phyloP scores from a whole-genome alignment of 2,797 vertebrate species.

The Sebastes steindachneri region DNA sequence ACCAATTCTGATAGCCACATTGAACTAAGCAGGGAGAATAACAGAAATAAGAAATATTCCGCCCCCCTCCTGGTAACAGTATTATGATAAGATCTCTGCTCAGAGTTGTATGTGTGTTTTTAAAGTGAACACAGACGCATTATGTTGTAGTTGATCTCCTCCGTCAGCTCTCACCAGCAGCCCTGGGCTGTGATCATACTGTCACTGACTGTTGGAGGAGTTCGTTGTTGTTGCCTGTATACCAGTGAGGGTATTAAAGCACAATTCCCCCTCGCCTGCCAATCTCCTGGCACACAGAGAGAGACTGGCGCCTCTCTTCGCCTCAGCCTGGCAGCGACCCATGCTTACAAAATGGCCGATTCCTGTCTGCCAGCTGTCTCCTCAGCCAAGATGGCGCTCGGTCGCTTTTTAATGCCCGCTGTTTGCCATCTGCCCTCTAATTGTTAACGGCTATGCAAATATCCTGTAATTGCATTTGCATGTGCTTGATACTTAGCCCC shows the following conservation, averaged over 20 bases:
- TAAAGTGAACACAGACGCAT: slow-evolving; percentile 30
- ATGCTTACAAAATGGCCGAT: slow-evolving; percentile 86
- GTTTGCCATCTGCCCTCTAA: slow-evolving; percentile 82
- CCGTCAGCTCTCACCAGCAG: slow-evolving; percentile 52
- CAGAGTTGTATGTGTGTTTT: slow-evolving; percentile 35
- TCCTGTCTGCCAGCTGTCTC: slow-evolving; percentile 83
- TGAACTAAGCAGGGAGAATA: not conserved
- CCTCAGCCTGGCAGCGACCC: slow-evolving; percentile 79
- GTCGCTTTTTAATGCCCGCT: slow-evolving; percentile 73
- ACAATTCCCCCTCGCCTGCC: slow-evolving; percentile 63
- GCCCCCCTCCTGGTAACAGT: not conserved
- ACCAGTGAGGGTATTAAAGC: slow-evolving; percentile 69
- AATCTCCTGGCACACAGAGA: slow-evolving; percentile 74
- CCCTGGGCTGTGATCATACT: slow-evolving; percentile 63
- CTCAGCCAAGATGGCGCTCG: slow-evolving; percentile 83
- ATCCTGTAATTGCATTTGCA: slow-evolving; percentile 83
- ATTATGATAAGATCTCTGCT: slow-evolving; percentile 31
- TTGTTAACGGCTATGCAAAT: slow-evolving; percentile 85
- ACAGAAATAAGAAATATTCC: not conserved
- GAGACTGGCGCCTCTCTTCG: slow-evolving; percentile 65
- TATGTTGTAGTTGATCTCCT: slow-evolving; percentile 56
- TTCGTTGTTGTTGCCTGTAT: slow-evolving; percentile 67
- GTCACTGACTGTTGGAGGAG: slow-evolving; percentile 59
- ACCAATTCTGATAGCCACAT: not conserved
- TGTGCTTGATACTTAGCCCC: slow-evolving; percentile 69